Evolutionary conservation across 2,797 vertebrate species (phyloP), one percentile per base, ranked within the genome.

Genomic region (Calcarius lapponicus): DNA sequence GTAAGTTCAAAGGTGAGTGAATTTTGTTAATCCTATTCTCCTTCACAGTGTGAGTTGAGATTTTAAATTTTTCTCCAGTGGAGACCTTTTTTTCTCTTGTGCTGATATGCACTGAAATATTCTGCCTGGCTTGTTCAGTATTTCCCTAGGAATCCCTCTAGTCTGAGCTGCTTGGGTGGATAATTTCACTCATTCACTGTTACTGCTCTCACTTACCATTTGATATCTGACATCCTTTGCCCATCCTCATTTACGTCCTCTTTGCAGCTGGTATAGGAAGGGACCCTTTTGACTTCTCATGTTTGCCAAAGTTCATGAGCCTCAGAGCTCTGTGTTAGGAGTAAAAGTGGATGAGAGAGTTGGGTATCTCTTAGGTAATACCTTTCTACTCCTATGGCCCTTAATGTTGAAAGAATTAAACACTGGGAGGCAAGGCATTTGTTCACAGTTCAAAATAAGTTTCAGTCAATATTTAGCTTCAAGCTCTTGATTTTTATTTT

Each of bases 21-120:
- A 73, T 96, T 94, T 91, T 91, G 65, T 71, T 94, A 91, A 96
- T 95, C 65, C 48, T 60, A 42, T 92, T 93, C 78, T 88, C 60
- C 43, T 65, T 48, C 92, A 91, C 86, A 90, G 83, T 67, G n/a
- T 71, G 91, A 82, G 47, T 57, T 93, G 29, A 92, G 53, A 42
- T 94, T 95, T 95, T 91, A 54, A 67, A 22, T 42, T 94, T 96
- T 96, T 89, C 84, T 92, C 56, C 31, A 36, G 43, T 84, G 75
- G 66, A 88, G 36, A 36, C 25, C 25, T 48, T 67, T 80, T 92
- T 87, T 82, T 42, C 42, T 80, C 72, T 78, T 86, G 29, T 79
- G 67, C 64, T 95, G 85, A 88, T 82, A 51, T 66, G 21, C 61
- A 70, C 70, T 86, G 85, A 89, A 93, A 86, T 92, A 95, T 74